Evolutionary conservation across 2,888 invertebrate genomes (phyloP).

Genomic region (Tetranychus piercei): DNA sequence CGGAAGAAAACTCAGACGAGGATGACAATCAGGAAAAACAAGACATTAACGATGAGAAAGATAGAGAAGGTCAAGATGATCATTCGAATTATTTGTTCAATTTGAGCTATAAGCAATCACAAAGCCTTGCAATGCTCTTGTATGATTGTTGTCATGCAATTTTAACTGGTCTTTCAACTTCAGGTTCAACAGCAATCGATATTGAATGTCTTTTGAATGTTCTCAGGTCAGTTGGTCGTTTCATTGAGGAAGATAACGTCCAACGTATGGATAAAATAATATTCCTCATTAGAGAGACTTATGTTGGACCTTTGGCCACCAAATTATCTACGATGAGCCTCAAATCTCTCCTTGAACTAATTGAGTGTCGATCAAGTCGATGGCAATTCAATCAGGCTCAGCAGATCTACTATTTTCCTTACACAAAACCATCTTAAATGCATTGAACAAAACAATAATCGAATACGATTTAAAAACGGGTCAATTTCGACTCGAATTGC

Average conservation of each 20-base stretch:
- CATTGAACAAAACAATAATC: background rate
- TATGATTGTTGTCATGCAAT: constrained; percentile 77
- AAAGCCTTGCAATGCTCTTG: constrained; percentile 46
- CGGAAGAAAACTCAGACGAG: constrained; percentile 10
- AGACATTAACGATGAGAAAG: background rate
- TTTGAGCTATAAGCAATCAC: background rate
- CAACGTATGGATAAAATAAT: constrained; percentile 59
- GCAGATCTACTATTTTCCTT: constrained; percentile 53
- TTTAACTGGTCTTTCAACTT: constrained; percentile 16
- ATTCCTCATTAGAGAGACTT: constrained; percentile 61
- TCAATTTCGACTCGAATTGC: too few relatives aligned
- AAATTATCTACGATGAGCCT: constrained; percentile 44
- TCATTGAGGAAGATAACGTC: constrained; percentile 61
- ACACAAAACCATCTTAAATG: constrained; percentile 22
- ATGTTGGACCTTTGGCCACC: constrained; percentile 40
- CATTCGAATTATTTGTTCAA: background rate
- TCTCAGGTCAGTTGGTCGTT: constrained; percentile 52
- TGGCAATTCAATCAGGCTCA: constrained; percentile 79
- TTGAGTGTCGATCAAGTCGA: constrained; percentile 70
- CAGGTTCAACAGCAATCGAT: constrained; percentile 20
- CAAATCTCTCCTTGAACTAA: constrained; percentile 66
- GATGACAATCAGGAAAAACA: background rate
- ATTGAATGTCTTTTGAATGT: constrained; percentile 22
- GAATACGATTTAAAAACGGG: too few relatives aligned
- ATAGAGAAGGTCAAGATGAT: background rate